Base-by-base conservation (phyloP, 2,888 invertebrate species). In the Melieria crassipennis region DNA sequence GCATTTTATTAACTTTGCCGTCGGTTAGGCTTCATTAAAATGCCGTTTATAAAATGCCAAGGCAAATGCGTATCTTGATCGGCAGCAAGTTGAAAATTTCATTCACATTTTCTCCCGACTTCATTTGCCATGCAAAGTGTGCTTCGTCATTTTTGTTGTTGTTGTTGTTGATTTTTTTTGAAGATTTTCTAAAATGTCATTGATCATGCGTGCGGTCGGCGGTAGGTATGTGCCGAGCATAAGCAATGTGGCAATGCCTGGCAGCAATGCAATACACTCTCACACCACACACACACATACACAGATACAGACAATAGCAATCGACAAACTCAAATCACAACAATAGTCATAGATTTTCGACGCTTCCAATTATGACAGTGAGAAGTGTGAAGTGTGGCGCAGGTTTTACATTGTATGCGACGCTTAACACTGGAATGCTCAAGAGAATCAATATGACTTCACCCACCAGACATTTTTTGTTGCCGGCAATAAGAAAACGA, bases 21-120 rank as follows among this genome's bases (percentile, higher is more conserved):
- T 67, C 61, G 67, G 60, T 61, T 50, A 63, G 30, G 69, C 69
- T 69, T 69, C 69, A 69, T 69, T 69, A 69, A 69, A 69, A 69
- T 42, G 48, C 48, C 46, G 63, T 69, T 69, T 62, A 69, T 69
- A 69, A 69, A 67, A 61, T 67, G 67, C 60, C 67, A 61, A 67
- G 10, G 52, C 11, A 52, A 30, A 30, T 30, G 60, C 52, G 61
- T 67, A 67, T 67, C 67, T 67, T 60, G 67, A 67, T 67, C 61
- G 30, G 30, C 30, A 30, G 30, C 30, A 30, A 30, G 30, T 30
- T 30, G 30, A 30, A 30, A 30, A 30, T 30, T 30, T 30, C 30
- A 30, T 30, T 30, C 30, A 30, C 30, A 30, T 30, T 30, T 30
- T 30, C 30, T 2, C 30, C 30, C 30, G 3, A 30, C 30, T 3